Percentiles rank a stretch among this genome's conserved stretches.
These are phyloP conservation scores for Celastrina argiolus DNA, from an alignment of 2,888 invertebrate genomes.

Conservation along the genomic window DNA sequence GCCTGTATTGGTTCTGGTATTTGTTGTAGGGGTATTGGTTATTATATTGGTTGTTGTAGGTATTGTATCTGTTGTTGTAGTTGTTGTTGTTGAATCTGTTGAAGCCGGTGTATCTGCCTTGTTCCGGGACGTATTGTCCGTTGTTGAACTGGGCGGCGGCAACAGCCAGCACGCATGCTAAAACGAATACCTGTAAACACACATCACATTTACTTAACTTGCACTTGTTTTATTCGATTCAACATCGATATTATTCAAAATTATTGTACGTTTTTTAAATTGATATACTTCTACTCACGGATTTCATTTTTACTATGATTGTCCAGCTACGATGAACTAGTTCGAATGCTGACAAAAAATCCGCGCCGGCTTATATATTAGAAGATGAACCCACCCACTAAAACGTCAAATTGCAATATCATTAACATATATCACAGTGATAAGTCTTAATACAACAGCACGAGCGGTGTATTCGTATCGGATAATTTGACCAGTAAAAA, in stretches of 20 bases:
- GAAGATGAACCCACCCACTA: conserved; percentile 65
- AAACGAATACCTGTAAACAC: conserved; percentile 37
- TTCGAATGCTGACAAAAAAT: conserved; percentile 67
- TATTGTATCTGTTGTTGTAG: conserved; percentile 28
- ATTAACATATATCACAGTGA: conserved; percentile 63
- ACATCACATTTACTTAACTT: not conserved
- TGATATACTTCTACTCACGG: conserved; percentile 48
- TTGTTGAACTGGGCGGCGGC: conserved; percentile 47
- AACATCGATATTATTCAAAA: not conserved
- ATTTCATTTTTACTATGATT: conserved; percentile 52
- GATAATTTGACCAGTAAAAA: conserved; percentile 28
- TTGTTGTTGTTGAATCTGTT: conserved; percentile 28
- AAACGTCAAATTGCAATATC: conserved; percentile 55
- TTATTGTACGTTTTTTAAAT: conserved; percentile 19
- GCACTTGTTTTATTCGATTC: not conserved
- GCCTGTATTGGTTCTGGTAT: conserved; percentile 24
- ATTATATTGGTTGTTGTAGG: conserved; percentile 31
- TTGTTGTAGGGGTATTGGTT: conserved; percentile 31
- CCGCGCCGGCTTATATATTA: conserved; percentile 65
- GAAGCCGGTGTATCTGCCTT: conserved; percentile 31
- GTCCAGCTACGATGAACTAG: conserved; percentile 64
- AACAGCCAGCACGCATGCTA: conserved; percentile 53
- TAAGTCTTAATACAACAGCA: conserved; percentile 39
- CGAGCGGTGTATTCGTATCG: conserved; percentile 32
- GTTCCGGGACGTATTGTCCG: conserved; percentile 31